Percentiles rank a stretch among this genome's conserved stretches.
Evolutionary conservation across 2,113 vertebrate species (phyloP).

Genomic region (Xenopus borealis): DNA sequence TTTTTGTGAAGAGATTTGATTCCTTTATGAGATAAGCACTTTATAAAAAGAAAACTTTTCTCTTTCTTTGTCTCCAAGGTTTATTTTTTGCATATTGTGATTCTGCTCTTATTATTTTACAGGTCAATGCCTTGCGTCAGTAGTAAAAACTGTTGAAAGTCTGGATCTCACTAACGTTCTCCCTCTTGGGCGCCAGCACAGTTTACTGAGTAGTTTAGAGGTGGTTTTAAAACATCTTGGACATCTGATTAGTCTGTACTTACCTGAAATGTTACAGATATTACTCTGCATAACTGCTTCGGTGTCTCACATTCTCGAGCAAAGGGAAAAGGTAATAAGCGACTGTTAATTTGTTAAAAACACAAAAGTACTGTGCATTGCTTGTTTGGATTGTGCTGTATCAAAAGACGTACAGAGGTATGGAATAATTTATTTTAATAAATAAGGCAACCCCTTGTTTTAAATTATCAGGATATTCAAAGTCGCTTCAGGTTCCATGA

Average conservation of each 20-base stretch:
- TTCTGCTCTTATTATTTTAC: background rate
- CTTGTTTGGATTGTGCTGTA: no score
- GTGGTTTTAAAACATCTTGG: conserved; percentile 86
- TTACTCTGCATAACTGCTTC: conserved; percentile 83
- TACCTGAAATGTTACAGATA: conserved; percentile 90
- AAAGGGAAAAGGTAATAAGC: conserved; percentile 77
- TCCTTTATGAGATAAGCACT: no score
- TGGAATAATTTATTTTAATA: no score
- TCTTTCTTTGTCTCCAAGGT: no score
- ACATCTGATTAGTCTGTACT: conserved; percentile 76
- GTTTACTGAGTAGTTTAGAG: conserved; percentile 82
- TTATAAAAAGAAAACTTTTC: no score
- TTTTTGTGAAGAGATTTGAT: no score
- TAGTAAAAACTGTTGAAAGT: conserved; percentile 70
- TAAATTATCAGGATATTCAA: no score
- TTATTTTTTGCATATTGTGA: no score
- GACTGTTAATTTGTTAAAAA: background rate
- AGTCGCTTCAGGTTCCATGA: no score
- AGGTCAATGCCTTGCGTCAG: conserved; percentile 79
- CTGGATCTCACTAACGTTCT: conserved; percentile 74
- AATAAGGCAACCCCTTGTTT: no score
- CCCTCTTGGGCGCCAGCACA: conserved; percentile 89
- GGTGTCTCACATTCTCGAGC: conserved; percentile 72
- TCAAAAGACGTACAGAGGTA: no score
- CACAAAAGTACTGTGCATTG: no score